Evolutionary conservation across 2,113 vertebrate genomes (phyloP).

Genomic region (Eupsittula cactorum): DNA sequence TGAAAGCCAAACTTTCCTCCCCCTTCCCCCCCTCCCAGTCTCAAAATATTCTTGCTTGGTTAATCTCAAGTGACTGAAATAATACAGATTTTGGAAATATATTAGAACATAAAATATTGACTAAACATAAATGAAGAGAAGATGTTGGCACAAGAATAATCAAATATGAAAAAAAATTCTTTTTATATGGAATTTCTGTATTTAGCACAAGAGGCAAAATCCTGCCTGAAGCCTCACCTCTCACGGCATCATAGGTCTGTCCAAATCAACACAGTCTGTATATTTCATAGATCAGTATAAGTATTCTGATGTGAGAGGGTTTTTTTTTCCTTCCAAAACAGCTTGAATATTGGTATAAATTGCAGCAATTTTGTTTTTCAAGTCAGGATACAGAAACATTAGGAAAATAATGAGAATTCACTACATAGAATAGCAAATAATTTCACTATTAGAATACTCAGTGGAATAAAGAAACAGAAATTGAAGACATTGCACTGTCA

Average conservation of each 20-base stretch:
- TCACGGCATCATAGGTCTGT: background rate
- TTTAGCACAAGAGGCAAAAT: background rate
- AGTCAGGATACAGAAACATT: background rate
- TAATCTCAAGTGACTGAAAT: background rate
- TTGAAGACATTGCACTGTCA: fast-evolving
- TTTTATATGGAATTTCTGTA: background rate
- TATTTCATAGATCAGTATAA: background rate
- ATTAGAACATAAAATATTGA: background rate
- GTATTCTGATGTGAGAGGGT: background rate
- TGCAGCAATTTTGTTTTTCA: background rate
- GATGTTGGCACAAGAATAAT: background rate
- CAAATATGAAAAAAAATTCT: background rate
- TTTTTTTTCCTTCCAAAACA: background rate
- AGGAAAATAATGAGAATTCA: background rate
- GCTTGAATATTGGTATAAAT: background rate
- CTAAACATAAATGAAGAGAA: background rate
- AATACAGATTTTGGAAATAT: background rate
- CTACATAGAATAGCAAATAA: background rate
- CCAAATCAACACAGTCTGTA: background rate
- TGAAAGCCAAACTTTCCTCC: background rate
- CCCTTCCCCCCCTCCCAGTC: background rate
- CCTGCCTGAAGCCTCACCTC: background rate
- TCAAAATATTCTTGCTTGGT: background rate
- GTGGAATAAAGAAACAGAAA: background rate
- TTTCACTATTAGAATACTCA: background rate